Evolutionary conservation across 2,113 vertebrate species (phyloP), one percentile per base, ranked within the genome.

Genomic region (Hippocampus guttulatus): DNA sequence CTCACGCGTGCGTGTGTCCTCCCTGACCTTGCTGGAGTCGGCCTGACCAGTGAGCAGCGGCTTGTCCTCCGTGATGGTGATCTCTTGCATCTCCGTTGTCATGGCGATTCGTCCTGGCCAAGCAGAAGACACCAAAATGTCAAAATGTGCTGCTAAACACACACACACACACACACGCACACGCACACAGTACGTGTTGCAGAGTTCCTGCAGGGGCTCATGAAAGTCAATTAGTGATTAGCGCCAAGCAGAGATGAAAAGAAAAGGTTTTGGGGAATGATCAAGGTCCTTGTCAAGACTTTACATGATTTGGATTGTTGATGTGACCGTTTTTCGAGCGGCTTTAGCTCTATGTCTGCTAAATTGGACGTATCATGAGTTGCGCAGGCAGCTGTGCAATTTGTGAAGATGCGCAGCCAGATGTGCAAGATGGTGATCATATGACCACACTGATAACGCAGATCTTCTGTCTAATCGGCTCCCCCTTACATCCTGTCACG

Each of bases 31-130:
- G 65, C 78, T 27, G 12, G 71, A 14, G 21, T 93, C 91, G 2
- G 82, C 66, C 83, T 91, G 91, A 84, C 88, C 90, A 49, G 90
- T 89, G 69, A 92, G 90, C 75, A 93, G 81, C 68, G 92, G 92
- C 83, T 92, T 93, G 8, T 92, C 92, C 87, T 93, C 92, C 1
- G 91, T 91, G 76, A 92, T 92, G 88, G 92, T 85, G 65, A 93
- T 91, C 80, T 93, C 92, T 81, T 93, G 92, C 90, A 92, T 91
- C 78, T 93, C 92, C 5, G 92, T 91, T 14, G 92, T 93, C 92
- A 93, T 93, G 80, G 66, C 61, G 83, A 74, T 65, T 12, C 68
- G 70, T 86, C 88, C 90, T 92, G 81, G 30, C 20, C 1, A 14
- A 66, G 77, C 47, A 71, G 20, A 75, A 80, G 4, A 74, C 51